Percentiles rank a stretch among this genome's conserved stretches.
Conservation (phyloP, 2,888 invertebrate species). For the Tachina fera region DNA sequence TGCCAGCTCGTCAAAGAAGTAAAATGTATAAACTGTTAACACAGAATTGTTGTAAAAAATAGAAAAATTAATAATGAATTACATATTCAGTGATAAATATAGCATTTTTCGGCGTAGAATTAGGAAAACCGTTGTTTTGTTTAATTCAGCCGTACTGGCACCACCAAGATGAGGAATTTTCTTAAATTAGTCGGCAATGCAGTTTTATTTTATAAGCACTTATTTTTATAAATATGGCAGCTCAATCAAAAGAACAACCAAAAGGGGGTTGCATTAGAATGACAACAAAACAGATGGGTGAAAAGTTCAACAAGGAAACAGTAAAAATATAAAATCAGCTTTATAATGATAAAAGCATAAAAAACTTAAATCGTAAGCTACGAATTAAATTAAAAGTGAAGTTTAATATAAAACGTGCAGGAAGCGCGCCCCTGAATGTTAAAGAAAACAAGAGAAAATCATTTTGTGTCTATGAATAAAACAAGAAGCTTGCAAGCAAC, state of each 20-base stretch:
- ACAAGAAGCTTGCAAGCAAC: slow-evolving; percentile 11
- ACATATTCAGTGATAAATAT: no score
- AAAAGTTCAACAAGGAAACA: slow-evolving; percentile 58
- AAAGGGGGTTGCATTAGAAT: slow-evolving; percentile 60
- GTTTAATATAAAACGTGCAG: slow-evolving; percentile 26
- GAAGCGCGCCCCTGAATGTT: slow-evolving; percentile 56
- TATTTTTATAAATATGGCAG: not conserved
- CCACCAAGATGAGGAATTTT: not conserved
- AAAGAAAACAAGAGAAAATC: slow-evolving; percentile 6
- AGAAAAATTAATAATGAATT: no score
- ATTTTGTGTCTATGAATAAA: not conserved
- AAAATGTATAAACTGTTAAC: not conserved
- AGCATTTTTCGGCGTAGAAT: no score
- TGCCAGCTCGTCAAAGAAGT: not conserved
- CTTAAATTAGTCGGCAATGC: not conserved
- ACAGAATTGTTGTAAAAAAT: no score
- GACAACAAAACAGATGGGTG: slow-evolving; percentile 66
- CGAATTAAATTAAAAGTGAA: slow-evolving; percentile 35
- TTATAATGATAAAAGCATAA: slow-evolving; percentile 22
- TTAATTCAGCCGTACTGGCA: not conserved
- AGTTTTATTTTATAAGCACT: not conserved
- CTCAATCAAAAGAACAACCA: not conserved
- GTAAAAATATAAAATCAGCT: slow-evolving; percentile 60
- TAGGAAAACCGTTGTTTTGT: no score
- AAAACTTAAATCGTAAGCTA: slow-evolving; percentile 52